A percentile compares a stretch with the other conserved stretches of the same genome.
phyloP scores from a whole-genome alignment of 2,797 vertebrate species.

The Tangara arthus region DNA sequence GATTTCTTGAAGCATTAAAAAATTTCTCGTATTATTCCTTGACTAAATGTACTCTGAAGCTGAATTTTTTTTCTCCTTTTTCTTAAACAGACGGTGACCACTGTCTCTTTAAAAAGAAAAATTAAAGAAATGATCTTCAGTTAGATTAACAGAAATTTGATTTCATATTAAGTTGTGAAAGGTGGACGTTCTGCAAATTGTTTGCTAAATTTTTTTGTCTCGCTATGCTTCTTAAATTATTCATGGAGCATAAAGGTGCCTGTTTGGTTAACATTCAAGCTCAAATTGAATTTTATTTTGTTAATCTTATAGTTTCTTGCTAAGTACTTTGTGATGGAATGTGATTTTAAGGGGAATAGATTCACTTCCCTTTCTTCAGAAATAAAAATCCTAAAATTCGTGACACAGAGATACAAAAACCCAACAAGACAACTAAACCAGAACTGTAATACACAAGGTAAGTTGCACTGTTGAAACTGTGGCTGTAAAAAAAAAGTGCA shows the following conservation, averaged over 20 bases:
- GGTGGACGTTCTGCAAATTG: background rate
- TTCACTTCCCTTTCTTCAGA: background rate
- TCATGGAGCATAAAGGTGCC: background rate
- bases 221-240: background rate
- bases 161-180: background rate
- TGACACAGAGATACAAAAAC: background rate
- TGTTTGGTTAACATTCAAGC: background rate
- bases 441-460: background rate
- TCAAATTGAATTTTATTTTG: background rate
- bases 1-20: background rate
- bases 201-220: background rate
- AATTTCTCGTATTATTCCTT: background rate
- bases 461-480: background rate
- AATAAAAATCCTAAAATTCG: background rate
- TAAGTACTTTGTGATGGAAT: background rate
- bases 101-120: background rate
- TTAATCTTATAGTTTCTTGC: background rate
- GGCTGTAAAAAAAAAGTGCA: background rate
- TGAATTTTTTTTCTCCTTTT: background rate
- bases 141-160: background rate
- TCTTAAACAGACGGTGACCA: background rate
- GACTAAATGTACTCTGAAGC: background rate
- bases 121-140: background rate
- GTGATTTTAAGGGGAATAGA: background rate
- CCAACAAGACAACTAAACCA: background rate